Conservation (phyloP, 1,140 invertebrate genomes). For the Procambarus virginalis region DNA sequence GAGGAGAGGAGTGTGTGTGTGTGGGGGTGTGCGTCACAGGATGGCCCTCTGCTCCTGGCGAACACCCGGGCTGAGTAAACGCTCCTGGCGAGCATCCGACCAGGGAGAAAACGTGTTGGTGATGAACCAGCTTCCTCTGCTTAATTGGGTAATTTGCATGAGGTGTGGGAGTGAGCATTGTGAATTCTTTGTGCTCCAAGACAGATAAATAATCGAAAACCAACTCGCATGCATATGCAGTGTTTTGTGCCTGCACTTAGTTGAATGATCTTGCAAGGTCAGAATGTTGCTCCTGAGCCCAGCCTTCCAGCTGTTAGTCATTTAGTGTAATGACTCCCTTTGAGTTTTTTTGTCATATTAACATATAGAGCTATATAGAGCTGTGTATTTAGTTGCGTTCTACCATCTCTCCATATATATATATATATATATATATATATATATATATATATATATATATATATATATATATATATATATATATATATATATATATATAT, state of each 20-base stretch:
- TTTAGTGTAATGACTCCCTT: too few relatives aligned
- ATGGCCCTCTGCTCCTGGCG: too few relatives aligned
- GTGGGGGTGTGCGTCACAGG: too few relatives aligned
- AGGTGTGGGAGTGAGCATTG: background rate
- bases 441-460: constrained; percentile 46
- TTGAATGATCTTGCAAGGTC: too few relatives aligned
- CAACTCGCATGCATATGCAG: background rate
- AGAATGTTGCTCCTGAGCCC: too few relatives aligned
- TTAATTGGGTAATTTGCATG: constrained; percentile 22
- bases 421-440: constrained; percentile 45
- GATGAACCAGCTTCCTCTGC: background rate
- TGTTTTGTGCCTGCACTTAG: too few relatives aligned
- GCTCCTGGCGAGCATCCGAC: too few relatives aligned
- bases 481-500: constrained; percentile 28
- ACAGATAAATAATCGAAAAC: background rate
- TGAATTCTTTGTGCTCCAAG: background rate
- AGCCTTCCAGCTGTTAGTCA: too few relatives aligned
- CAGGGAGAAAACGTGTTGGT: background rate
- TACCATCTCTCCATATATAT: background rate
- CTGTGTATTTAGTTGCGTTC: too few relatives aligned
- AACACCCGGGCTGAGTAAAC: background rate
- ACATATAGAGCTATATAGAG: too few relatives aligned
- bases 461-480: constrained; percentile 32
- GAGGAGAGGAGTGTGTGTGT: too few relatives aligned
- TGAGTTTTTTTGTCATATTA: too few relatives aligned